Evolutionary conservation across 2,113 vertebrate genomes (phyloP), one percentile per base, ranked within the genome.

Genomic region (Pseudorectes ferrugineus): DNA sequence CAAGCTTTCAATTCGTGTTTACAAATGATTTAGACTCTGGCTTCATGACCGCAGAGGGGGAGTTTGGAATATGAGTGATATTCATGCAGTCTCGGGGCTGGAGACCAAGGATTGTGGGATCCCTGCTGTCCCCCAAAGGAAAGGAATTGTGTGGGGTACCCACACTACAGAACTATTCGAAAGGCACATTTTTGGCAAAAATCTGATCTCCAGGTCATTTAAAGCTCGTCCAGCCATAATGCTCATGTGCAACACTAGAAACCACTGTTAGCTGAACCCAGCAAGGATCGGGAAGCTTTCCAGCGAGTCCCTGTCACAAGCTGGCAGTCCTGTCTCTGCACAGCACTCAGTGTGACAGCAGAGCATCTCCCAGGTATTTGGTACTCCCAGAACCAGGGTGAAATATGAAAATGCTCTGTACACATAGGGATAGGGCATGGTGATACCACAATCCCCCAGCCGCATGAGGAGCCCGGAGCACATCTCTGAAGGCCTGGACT

Each of bases 301-400:
- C 62, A 79, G 58, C 0, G 0, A 46, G 35, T 38, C 25, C 10
- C 12, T 1, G 4, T 29, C 65, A 43, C 24, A 55, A 35, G 14
- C 26, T 42, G 88, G 62, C 23, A 66, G 45, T 17, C 36, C 57
- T 89, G 57, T 63, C 57, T 68, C 52, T 90, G 40, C 42, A 28
- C 57, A 72, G 57, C 33, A 24, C 40, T 48, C 15, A 2, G 9
- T 17, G 45, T n/a, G 82, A 67, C 62, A 90, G 62, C 36, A 85
- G 29, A 82, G 12, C 10, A 1, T 16, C 36, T 83, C 79, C 48
- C 49, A 35, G 43, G 14, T 31, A 17, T 63, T 72, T 31, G 40
- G 24, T 15, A 43, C 31, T 63, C 71, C 33, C 40, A 85, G 57
- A 78, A 51, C 16, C 31, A 59, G 52, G 10, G 28, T 40, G 52